phyloP scores from a whole-genome alignment of 2,113 vertebrate species.

The Rana temporaria region DNA sequence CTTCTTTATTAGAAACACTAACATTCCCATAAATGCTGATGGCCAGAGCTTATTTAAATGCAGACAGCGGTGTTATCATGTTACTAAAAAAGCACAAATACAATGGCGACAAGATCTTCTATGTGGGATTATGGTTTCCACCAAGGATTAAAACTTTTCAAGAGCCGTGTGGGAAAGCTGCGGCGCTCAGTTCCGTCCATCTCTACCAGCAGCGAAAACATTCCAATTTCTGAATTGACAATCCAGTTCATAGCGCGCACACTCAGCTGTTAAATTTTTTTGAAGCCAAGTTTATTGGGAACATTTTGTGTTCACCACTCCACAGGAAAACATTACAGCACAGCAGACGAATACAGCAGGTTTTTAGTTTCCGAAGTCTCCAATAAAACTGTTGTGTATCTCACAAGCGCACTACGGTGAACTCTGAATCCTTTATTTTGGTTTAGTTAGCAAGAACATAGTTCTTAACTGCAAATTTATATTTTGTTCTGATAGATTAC shows the following conservation, averaged over 20 bases:
- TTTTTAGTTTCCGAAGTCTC: background rate
- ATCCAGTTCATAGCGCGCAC: background rate
- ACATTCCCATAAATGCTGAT: no score
- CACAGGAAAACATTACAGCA: slow-evolving; percentile 27
- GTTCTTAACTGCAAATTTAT: background rate
- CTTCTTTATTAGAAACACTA: no score
- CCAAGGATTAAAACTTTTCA: background rate
- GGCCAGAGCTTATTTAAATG: background rate
- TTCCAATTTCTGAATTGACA: background rate
- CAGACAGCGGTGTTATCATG: background rate
- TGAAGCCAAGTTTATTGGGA: slow-evolving; percentile 22
- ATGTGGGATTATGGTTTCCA: slow-evolving; percentile 6
- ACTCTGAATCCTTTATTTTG: background rate
- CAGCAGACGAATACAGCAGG: background rate
- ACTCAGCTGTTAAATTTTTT: slow-evolving; percentile 20
- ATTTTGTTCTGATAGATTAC: background rate
- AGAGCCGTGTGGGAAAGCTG: background rate
- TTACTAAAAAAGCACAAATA: background rate
- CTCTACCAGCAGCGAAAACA: background rate
- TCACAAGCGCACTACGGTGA: background rate
- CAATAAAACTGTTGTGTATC: background rate
- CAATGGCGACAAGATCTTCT: slow-evolving; percentile 12
- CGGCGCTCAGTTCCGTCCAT: background rate
- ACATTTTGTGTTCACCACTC: slow-evolving; percentile 39
- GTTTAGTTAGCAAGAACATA: background rate